These are phyloP conservation scores for Eolophus roseicapilla DNA, from an alignment of 2,113 vertebrate species.

Conservation along the genomic window DNA sequence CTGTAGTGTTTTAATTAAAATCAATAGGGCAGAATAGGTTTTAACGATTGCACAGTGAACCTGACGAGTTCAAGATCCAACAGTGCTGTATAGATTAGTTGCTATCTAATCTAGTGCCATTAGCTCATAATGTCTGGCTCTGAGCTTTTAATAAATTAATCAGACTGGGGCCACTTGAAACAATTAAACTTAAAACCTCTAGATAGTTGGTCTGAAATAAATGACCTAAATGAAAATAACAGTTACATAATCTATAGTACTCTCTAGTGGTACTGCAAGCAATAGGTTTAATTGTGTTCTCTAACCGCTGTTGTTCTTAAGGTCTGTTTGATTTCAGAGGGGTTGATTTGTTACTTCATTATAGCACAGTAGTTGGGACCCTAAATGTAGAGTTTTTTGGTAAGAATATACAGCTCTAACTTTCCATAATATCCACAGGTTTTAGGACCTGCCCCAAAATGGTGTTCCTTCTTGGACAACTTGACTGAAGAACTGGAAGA, in stretches of 20 bases:
- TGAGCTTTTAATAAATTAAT: background rate
- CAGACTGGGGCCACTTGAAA: background rate
- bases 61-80: background rate
- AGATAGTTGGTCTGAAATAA: background rate
- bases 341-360: background rate
- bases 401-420: background rate
- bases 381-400: background rate
- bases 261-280: background rate
- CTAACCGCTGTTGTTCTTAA: background rate
- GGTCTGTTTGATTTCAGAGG: background rate
- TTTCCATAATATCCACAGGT: slow-evolving; percentile 72
- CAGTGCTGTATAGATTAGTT: background rate
- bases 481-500: slow-evolving; percentile 96
- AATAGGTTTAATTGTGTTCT: background rate
- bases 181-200: background rate
- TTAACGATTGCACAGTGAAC: background rate
- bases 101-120: background rate
- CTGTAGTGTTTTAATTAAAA: background rate
- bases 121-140: background rate
- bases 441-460: slow-evolving; percentile 92
- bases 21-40: background rate
- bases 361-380: background rate
- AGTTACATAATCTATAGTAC: background rate
- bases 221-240: background rate
- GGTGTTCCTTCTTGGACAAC: slow-evolving; percentile 98